These are phyloP conservation scores for Lutraria lutraria DNA, from an alignment of 2,888 invertebrate species.

Conservation along the genomic window DNA sequence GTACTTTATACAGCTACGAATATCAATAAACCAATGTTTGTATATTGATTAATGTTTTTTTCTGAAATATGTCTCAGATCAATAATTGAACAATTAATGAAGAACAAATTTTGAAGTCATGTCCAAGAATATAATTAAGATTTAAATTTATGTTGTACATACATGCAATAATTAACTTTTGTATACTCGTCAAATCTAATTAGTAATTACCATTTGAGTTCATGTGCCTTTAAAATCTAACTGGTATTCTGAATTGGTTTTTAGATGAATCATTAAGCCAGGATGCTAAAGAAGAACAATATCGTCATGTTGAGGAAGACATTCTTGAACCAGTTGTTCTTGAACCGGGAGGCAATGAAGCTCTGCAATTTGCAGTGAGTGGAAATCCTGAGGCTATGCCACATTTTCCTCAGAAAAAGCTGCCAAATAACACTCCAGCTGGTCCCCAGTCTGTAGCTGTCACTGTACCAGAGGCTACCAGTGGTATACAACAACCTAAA, in stretches of 20 bases:
- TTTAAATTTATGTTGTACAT: too few species aligned
- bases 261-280: conserved; percentile 63
- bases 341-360: conserved; percentile 42
- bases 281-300: conserved; percentile 62
- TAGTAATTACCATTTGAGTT: too few species aligned
- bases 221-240: too few species aligned
- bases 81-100: too few species aligned
- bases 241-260: not conserved
- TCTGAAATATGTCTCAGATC: too few species aligned
- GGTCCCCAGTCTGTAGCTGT: not conserved
- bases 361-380: conserved; percentile 4
- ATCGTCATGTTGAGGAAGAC: conserved; percentile 64
- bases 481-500: not conserved
- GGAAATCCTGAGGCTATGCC: conserved; percentile 28
- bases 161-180: too few species aligned
- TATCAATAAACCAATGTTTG: too few species aligned
- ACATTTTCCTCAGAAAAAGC: conserved; percentile 36
- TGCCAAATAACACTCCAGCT: not conserved
- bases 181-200: too few species aligned
- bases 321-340: conserved; percentile 43
- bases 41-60: too few species aligned
- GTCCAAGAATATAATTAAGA: too few species aligned
- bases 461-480: not conserved
- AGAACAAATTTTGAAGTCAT: too few species aligned
- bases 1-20: too few species aligned